Evolutionary conservation across 2,113 vertebrate genomes (phyloP).

Genomic region (Tapirus terrestris): DNA sequence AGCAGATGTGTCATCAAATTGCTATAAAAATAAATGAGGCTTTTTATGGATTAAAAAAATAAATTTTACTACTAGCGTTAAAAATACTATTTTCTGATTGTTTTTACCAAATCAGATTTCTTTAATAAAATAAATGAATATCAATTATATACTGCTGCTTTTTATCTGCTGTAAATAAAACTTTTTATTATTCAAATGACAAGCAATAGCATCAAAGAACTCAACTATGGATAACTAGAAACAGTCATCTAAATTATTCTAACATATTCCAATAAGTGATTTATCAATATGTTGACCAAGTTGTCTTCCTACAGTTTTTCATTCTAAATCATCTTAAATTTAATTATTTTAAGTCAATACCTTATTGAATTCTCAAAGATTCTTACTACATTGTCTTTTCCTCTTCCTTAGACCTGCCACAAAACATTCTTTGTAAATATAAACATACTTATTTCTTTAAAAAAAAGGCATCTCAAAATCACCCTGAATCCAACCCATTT

Average conservation of each 20-base stretch:
- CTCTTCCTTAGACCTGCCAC: background rate
- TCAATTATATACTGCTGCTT: slow-evolving; percentile 79
- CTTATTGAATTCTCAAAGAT: slow-evolving; percentile 29
- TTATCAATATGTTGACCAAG: slow-evolving; percentile 50
- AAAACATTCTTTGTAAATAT: background rate
- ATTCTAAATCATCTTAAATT: slow-evolving; percentile 41
- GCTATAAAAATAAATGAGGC: slow-evolving; percentile 91
- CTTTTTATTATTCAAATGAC: slow-evolving; percentile 78
- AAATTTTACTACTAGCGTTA: slow-evolving; percentile 88
- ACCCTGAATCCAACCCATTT: background rate
- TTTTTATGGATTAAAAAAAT: slow-evolving; percentile 85
- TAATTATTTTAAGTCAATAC: slow-evolving; percentile 31
- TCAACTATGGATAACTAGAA: background rate
- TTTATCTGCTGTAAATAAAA: slow-evolving; percentile 83
- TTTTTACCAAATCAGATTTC: slow-evolving; percentile 85
- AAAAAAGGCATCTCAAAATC: background rate
- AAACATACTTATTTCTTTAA: background rate
- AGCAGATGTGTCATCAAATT: slow-evolving; percentile 90
- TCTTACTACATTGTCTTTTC: background rate
- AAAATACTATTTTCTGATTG: slow-evolving; percentile 85
- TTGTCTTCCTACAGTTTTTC: background rate
- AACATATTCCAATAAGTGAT: background rate
- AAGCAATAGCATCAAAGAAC: slow-evolving; percentile 74
- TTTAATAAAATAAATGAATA: slow-evolving; percentile 86
- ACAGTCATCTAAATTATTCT: background rate